Evolutionary conservation across 2,888 invertebrate species (phyloP), one percentile per base, ranked within the genome.

Genomic region (Cryptus viduatorius): DNA sequence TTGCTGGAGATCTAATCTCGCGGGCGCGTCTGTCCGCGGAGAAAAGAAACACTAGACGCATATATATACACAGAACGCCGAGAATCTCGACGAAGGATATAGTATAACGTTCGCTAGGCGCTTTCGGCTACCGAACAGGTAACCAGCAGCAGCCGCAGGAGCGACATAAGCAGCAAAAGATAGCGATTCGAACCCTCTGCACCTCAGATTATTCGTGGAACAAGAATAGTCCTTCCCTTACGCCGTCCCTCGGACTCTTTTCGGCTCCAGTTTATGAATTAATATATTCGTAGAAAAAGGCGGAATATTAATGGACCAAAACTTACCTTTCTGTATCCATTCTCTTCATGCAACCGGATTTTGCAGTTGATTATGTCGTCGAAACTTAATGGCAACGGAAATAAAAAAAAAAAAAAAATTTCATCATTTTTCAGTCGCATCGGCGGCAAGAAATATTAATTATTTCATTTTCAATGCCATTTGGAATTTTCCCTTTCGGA

Each of bases 1-100:
- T 91, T 86, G 90, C 88, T 90, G 90, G 89, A 92, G 92, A 92
- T 92, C 91, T 92, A 92, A 92, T 92, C 92, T 92, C 88, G 88
- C 89, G 90, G 71, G 86, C 83, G 79, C 84, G 91, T 91, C 91
- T 90, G 90, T 92, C 89, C 90, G 87, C 90, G 88, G 90, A 79
- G 83, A 76, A 89, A 88, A 90, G 91, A 90, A 91, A 92, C 92
- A 91, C 91, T 92, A 91, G 91, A 91, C 92, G 90, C 89, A 85
- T 68, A 78, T 1, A n/a, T n/a, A n/a, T 69, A 64, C 75, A 68
- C 82, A 79, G 83, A 76, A 82, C 82, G 78, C 72, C 1, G 79
- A 85, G 79, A 79, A 64, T 37, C 50, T 46, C 64, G 42, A 10
- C 42, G 69, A 69, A 53, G 77, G 71, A 76, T 71, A 79, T 75